Base-by-base conservation (phyloP, 2,888 invertebrate species). In the Geotrupes spiniger region DNA sequence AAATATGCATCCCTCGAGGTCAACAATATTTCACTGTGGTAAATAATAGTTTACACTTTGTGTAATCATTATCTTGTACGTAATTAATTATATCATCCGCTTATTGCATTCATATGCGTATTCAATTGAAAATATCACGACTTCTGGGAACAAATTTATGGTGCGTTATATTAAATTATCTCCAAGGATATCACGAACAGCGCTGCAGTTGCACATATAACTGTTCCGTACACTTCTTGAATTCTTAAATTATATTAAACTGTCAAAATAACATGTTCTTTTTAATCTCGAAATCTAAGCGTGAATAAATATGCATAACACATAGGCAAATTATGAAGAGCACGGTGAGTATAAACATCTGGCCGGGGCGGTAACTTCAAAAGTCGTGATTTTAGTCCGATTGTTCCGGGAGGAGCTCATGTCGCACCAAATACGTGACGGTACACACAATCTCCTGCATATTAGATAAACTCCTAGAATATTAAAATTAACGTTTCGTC, bases 251-350 rank as follows among this genome's bases (percentile, higher is more conserved):
- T 33, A 33, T 26, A 15, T 16, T 40, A 40, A 40, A 40, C 27
- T 27, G 40, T 40, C 40, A 40, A 40, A 40, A 33, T 33, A 33
- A 40, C 40, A 40, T 40, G 40, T 40, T 40, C 17, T 27, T n/a
- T 12, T 40, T 40, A 40, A 40, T 40, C 40, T 40, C 14, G 6
- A 40, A 14, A 40, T 40, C 40, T 40, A 14, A 25, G 40, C 25
- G 27, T 26, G 40, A 25, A 40, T 40, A 27, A 40, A 40, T 40
- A 40, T 40, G 40, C 40, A 40, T 40, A 40, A 21, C 40, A 40
- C 40, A 40, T 25, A 40, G 40, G 40, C 25, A 40, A 40, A 40
- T 40, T 21, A 40, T 26, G 40, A 40, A 27, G 40, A 16, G 27
- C 25, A 40, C 25, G 25, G 40, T 14, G 40, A 27, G 14, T 15